phyloP scores from a whole-genome alignment of 1,140 invertebrate species.

The Heliconius hewitsoni region DNA sequence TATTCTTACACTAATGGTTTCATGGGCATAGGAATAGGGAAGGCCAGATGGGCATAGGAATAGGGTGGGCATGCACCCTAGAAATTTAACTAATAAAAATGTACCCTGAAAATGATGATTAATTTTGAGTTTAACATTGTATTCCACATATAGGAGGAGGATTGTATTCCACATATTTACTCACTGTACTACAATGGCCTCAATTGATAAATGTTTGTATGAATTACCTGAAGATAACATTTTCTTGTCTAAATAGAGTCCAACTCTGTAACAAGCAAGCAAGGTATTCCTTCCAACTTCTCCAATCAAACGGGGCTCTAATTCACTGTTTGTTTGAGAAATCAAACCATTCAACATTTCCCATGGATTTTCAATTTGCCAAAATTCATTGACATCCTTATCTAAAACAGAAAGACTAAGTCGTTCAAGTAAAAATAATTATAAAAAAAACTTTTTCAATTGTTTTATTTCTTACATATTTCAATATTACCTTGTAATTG shows the following conservation, averaged over 20 bases:
- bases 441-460: no score
- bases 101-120: no score
- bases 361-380: conserved; percentile 89
- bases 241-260: conserved; percentile 90
- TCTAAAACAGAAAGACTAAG: conserved; percentile 56
- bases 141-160: no score
- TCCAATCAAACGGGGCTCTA: conserved; percentile 91
- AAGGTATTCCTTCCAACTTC: conserved; percentile 90
- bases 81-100: no score
- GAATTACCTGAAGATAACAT: conserved; percentile 89
- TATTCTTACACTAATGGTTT: no score
- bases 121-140: no score
- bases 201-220: not conserved
- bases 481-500: conserved; percentile 84
- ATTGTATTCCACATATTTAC: no score
- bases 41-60: no score
- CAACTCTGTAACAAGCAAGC: conserved; percentile 91
- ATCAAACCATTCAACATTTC: conserved; percentile 84
- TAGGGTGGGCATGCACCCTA: no score
- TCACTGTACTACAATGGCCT: no score
- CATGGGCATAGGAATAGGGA: no score
- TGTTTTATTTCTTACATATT: not conserved
- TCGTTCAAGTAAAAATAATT: no score
- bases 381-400: conserved; percentile 91
- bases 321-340: conserved; percentile 76